Evolutionary conservation across 2,888 invertebrate genomes (phyloP), one percentile per base, ranked within the genome.

Genomic region (Lissonota sp.): DNA sequence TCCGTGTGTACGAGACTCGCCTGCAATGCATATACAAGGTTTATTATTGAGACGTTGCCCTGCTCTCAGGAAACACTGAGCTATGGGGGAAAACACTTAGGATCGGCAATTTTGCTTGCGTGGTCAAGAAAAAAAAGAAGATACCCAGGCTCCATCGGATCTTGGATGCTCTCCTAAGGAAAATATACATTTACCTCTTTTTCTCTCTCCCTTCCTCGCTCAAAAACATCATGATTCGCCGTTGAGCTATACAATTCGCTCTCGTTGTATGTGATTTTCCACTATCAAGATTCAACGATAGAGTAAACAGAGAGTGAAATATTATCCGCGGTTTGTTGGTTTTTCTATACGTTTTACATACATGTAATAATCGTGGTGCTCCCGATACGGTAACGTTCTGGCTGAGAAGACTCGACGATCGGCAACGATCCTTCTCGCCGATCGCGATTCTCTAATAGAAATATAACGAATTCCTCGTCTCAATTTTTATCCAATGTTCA

Each of bases 401-500:
- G 16, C 10, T 73, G 64, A 70, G 7, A 40, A 26, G 53, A 51
- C 42, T 42, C 67, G 51, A 46, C 37, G 7, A 51, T 12, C 60
- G 53, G 5, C n/a, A 42, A 46, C 14, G 69, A 63, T 79, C 69
- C 12, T 26, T 62, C 80, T 83, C 79, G 78, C 77, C 64, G 67
- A 81, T 80, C 79, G 84, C 77, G 83, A 84, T 85, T 82, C 83
- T 46, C 58, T 79, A 75, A 80, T 82, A 67, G 80, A 81, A 26
- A 26, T 26, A 80, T 74, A 66, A 12, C 42, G 6, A 53, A 26
- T 26, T 26, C 26, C 26, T 26, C 26, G 26, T 26, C 26, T 3
- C 26, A 26, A 26, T 26, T 26, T 53, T 53, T 7, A n/a, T 53
- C n/a, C 53, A 53, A 16, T 4, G 14, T 5, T 53, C n/a, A 16